Evolutionary conservation across 2,113 vertebrate genomes (phyloP), one percentile per base, ranked within the genome.

Genomic region (Datnioides undecimradiatus): DNA sequence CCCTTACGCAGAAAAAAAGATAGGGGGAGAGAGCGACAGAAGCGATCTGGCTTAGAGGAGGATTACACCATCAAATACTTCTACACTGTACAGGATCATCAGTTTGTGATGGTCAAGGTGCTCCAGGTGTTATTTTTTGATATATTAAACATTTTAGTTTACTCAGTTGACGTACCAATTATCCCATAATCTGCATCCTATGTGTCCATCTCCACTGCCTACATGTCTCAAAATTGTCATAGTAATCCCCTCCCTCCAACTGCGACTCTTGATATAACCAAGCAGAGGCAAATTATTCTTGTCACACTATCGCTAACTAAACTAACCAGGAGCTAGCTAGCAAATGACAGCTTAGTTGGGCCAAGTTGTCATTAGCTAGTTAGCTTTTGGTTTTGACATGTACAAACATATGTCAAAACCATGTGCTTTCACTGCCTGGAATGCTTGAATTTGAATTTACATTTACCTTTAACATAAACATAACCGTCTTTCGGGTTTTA

Each of bases 21-120:
- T 41, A 55, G 33, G 13, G 51, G 17, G 59, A 69, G 31, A 79
- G 19, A 73, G 34, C 29, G 33, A 66, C 49, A 17, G 66, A 59
- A 25, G 29, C 5, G 51, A 70, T 16, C 41, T 27, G 29, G 55
- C n/a, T 48, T 54, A 63, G 43, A 72, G 38, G 13, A 49, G 41
- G 31, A 55, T 10, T 33, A 9, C 23, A 25, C 25, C 2, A 11
- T 60, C 11, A 59, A 29, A 72, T 36, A n/a, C 45, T 9, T 5
- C 16, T 4, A 49, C 16, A 9, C 29, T 57, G 29, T 57, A 10
- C 40, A 6, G 5, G 3, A 14, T 34, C 11, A 57, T 29, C 12
- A 38, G 33, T 31, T 31, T 36, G 25, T 41, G 16, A 43, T 21
- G 6, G 1, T 31, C 10, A 25, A 16, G 40, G 25, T 11, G 23